Evolutionary conservation across 2,888 invertebrate genomes (phyloP).

Genomic region (Eupeodes latifasciatus): DNA sequence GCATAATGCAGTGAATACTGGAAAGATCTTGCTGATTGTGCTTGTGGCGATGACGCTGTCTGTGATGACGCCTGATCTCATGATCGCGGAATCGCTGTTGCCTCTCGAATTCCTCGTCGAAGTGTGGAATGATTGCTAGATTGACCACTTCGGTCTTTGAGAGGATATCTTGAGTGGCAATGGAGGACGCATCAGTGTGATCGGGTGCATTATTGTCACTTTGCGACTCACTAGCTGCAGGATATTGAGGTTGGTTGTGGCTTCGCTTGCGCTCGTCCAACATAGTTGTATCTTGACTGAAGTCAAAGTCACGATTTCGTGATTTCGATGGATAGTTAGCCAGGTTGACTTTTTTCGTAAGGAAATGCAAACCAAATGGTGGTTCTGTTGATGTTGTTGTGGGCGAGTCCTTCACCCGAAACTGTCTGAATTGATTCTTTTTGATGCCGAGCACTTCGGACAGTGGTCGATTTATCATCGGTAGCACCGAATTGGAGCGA

Average conservation of each 20-base stretch:
- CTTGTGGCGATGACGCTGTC: constrained; percentile 82
- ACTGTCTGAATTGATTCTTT: constrained; percentile 84
- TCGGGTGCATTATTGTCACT: constrained; percentile 76
- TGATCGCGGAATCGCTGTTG: constrained; percentile 82
- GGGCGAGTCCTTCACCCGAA: constrained; percentile 82
- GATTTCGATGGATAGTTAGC: constrained; percentile 82
- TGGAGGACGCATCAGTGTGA: constrained; percentile 78
- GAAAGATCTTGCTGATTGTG: constrained; percentile 83
- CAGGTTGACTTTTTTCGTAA: constrained; percentile 81
- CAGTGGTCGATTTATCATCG: constrained; percentile 84
- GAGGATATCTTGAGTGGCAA: constrained; percentile 82
- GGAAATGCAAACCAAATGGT: constrained; percentile 79
- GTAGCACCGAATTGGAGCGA: constrained; percentile 81
- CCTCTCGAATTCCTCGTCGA: constrained; percentile 83
- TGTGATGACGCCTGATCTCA: constrained; percentile 81
- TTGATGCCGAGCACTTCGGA: constrained; percentile 84
- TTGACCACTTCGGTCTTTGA: constrained; percentile 84
- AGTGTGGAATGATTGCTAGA: constrained; percentile 84
- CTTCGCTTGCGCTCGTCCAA: constrained; percentile 81
- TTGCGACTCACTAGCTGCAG: constrained; percentile 64
- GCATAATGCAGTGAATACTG: constrained; percentile 84
- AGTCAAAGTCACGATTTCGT: constrained; percentile 82
- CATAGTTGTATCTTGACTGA: constrained; percentile 83
- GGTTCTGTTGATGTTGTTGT: constrained; percentile 79
- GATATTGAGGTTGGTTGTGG: constrained; percentile 77